Evolutionary conservation across 2,888 invertebrate species (phyloP).

Genomic region (Pyrocoelia pectoralis): DNA sequence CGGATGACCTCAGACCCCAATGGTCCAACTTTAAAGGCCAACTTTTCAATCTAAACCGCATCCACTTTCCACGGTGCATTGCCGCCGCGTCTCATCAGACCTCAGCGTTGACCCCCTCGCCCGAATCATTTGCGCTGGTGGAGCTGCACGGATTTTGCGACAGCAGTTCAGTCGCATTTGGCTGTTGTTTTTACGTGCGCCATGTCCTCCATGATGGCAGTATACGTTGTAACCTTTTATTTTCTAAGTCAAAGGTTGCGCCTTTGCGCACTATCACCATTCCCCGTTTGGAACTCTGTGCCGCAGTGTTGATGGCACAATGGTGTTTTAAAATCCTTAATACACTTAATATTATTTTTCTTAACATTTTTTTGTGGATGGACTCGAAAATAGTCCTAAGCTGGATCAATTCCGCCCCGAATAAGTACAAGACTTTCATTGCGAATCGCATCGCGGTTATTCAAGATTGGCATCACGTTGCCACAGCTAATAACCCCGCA

Average conservation of each 20-base stretch:
- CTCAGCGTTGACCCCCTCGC: too few relatives aligned
- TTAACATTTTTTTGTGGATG: conserved; percentile 5
- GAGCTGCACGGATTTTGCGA: conserved; percentile 44
- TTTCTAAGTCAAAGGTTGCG: conserved; percentile 29
- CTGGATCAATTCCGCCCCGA: conserved; percentile 27
- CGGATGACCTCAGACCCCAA: neutral
- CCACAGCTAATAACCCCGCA: conserved; percentile 29
- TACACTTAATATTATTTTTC: neutral
- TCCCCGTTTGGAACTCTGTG: conserved; percentile 29
- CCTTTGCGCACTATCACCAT: conserved; percentile 22
- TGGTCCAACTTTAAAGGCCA: neutral
- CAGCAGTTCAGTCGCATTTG: conserved; percentile 40
- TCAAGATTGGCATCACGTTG: conserved; percentile 28
- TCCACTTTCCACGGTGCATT: neutral
- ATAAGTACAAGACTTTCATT: conserved; percentile 34
- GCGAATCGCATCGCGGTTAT: conserved; percentile 21
- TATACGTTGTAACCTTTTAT: conserved; percentile 17
- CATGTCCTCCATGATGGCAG: conserved; percentile 10
- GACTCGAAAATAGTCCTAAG: conserved; percentile 40
- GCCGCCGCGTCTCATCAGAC: too few relatives aligned
- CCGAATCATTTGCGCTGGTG: neutral
- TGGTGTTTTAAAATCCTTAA: conserved; percentile 15
- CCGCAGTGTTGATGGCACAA: conserved; percentile 18
- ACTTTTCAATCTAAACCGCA: neutral
- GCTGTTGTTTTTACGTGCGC: conserved; percentile 38